Evolutionary conservation across 1,140 invertebrate species (phyloP), one percentile per base, ranked within the genome.

Genomic region (Notospermus geniculatus): DNA sequence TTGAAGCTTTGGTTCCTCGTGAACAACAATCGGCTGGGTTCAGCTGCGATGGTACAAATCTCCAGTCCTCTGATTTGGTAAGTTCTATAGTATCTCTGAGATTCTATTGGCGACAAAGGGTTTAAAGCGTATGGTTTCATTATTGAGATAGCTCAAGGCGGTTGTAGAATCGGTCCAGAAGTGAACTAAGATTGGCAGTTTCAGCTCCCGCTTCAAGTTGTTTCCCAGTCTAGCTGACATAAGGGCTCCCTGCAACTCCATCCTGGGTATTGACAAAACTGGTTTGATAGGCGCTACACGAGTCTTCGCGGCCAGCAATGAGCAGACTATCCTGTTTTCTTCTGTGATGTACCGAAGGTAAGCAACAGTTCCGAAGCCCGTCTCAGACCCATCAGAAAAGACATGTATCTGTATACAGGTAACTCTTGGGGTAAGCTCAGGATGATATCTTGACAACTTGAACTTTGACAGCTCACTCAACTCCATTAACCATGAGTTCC

Each of bases 11-110:
- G 11, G 64, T 32, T 11, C 67, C 67, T 28, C 69, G 17, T 13
- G 64, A 67, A 22, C 64, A 59, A 57, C 57, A 13, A 54, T 68
- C 63, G 5, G 66, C 64, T 25, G 69, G 64, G 54, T 71, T 69
- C 9, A 58, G 36, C 0, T 59, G 19, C 9, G 65, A 23, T 4
- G n/a, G 11, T 43, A 60, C 52, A 55, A 54, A 32, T 15, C 25
- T 27, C 59, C 59, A 60, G 4, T 54, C 15, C 2, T 32, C 4
- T 2, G 32, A 2, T 9, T 55, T 43, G 5, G 46, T 25, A 41
- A 25, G 25, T 5, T 60, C 59, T 7, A n/a, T n/a, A 23, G 4
- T 2, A 60, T 60, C 23, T 36, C 27, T 2, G 59, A 15, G 23
- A 60, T 19, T 25, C 59, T 27, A 54, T 60, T 60, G 4, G 59